These are phyloP conservation scores for Octopus bimaculoides DNA, from an alignment of 1,140 invertebrate species.

Conservation along the genomic window DNA sequence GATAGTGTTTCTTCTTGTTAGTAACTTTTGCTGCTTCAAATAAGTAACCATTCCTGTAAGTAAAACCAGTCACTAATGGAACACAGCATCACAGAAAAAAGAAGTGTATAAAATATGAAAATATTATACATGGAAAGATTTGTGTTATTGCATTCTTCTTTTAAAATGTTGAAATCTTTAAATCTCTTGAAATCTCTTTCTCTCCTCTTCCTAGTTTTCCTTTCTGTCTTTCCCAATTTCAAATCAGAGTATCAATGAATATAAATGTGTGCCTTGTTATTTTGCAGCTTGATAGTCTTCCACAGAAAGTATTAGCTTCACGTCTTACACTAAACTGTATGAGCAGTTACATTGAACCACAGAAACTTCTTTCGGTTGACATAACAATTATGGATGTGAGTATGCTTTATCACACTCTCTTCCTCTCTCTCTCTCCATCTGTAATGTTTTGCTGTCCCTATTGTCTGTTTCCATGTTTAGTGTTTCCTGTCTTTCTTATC, in stretches of 20 bases:
- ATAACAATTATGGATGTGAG: constrained; percentile 80
- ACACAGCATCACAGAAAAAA: too few relatives aligned
- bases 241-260: too few relatives aligned
- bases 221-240: not conserved
- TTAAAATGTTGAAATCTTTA: not conserved
- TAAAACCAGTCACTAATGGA: too few relatives aligned
- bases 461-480: not conserved
- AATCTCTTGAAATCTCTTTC: not conserved
- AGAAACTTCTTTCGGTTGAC: constrained; percentile 75
- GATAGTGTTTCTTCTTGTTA: too few relatives aligned
- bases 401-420: constrained; percentile 9
- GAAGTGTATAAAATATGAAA: too few relatives aligned
- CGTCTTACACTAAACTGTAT: constrained; percentile 84
- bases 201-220: not conserved
- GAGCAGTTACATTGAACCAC: constrained; percentile 76
- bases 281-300: constrained; percentile 75
- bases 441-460: not conserved
- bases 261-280: constrained; percentile 13
- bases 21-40: too few relatives aligned
- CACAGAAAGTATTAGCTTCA: constrained; percentile 80
- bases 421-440: not conserved
- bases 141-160: too few relatives aligned
- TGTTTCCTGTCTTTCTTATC: too few relatives aligned
- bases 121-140: too few relatives aligned
- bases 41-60: too few relatives aligned